These are phyloP conservation scores for Crotalus viridis DNA, from an alignment of 2,113 vertebrate genomes.

Conservation along the genomic window DNA sequence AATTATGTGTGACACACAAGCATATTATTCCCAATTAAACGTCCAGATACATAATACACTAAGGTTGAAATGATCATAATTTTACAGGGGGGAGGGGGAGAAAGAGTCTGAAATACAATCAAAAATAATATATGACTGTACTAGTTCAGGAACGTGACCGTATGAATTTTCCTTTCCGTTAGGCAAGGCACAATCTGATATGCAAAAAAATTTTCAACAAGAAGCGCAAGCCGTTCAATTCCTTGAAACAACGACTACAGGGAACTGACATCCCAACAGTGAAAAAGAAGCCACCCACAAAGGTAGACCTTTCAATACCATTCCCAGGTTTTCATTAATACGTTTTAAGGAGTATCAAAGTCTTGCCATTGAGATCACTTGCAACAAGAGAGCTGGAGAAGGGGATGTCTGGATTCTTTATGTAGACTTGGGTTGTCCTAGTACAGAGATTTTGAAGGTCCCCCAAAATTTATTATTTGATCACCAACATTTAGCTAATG, in stretches of 20 bases:
- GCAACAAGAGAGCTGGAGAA: not conserved
- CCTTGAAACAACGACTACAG: slow-evolving; percentile 61
- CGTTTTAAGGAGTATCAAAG: not conserved
- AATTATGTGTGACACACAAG: not conserved
- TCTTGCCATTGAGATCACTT: not conserved
- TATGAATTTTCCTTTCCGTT: slow-evolving; percentile 1
- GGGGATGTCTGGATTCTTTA: not conserved
- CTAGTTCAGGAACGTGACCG: not conserved
- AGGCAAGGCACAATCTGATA: slow-evolving; percentile 64
- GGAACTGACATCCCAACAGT: slow-evolving; percentile 54
- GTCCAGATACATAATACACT: not conserved
- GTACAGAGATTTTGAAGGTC: not conserved
- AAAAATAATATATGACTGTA: slow-evolving; percentile 5
- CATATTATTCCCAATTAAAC: not conserved
- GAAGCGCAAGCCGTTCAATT: slow-evolving; percentile 65
- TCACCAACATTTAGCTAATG: not conserved
- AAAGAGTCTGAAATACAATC: not conserved
- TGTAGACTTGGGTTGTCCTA: not conserved
- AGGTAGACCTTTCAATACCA: slow-evolving; percentile 36
- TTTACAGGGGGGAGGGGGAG: not conserved
- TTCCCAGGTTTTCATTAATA: not conserved
- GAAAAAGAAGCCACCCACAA: slow-evolving; percentile 19
- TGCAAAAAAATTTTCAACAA: slow-evolving; percentile 61
- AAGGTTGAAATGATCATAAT: not conserved
- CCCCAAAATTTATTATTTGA: not conserved